Evolutionary conservation across 1,140 invertebrate genomes (phyloP), one percentile per base, ranked within the genome.

Genomic region (Palaemon carinicauda): DNA sequence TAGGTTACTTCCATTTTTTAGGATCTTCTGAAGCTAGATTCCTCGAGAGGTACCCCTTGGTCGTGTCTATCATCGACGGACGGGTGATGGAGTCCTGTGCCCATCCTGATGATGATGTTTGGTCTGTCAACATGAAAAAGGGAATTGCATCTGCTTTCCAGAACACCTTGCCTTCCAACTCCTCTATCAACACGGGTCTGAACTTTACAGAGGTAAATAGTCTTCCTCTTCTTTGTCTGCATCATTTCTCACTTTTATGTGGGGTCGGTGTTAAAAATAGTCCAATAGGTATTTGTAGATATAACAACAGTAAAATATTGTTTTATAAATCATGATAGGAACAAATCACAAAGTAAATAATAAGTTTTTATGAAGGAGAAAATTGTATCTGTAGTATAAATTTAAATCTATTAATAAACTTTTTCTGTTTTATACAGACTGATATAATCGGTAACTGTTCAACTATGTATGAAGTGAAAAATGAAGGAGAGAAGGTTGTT

Each of bases 101-200:
- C n/a, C n/a, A n/a, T n/a, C n/a, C n/a, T n/a, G n/a, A n/a, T n/a
- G n/a, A n/a, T n/a, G n/a, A n/a, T n/a, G n/a, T n/a, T n/a, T n/a
- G n/a, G n/a, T n/a, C n/a, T n/a, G n/a, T 88, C 78, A 88, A 88
- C 78, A 77, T 88, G 21, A 88, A 88, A 71, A 88, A 88, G 75
- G 87, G 87, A 31, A 50, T 88, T 56, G 82, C 84, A 17, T 85
- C 87, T 10, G 53, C 41, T 69, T 54, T 88, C 5, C 87, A 88
- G 82, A 85, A 80, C 78, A 80, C 82, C 9, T 75, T 86, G 5
- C 87, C 87, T 9, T 88, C 87, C 3, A 27, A 60, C 29, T 82
- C 87, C 29, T 50, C 71, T 29, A 14, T 83, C 31, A 85, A 81
- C 27, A 50, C 79, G 9, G 82, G 82, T 52, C 73, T 86, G 24